Conservation (phyloP, 2,797 vertebrate genomes). For the Delichon dasypus region DNA sequence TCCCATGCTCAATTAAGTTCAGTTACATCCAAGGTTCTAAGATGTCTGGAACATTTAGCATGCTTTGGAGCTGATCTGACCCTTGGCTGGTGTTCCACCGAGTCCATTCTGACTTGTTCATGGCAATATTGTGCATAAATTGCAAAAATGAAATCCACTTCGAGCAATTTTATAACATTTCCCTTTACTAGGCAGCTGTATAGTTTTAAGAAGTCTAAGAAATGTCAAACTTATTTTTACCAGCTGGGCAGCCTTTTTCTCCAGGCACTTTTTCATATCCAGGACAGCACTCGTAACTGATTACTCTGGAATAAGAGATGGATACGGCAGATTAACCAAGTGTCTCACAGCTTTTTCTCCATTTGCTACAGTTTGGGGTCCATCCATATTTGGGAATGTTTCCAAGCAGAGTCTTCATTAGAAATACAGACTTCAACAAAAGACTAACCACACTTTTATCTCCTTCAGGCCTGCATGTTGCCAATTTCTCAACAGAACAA, state of each 20-base stretch:
- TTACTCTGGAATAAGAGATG: conserved; percentile 80
- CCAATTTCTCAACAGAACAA: neutral
- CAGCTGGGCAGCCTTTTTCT: conserved; percentile 95
- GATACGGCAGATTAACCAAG: neutral
- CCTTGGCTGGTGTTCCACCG: neutral
- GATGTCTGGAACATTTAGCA: conserved; percentile 27
- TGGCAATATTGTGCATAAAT: neutral
- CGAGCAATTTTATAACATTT: neutral
- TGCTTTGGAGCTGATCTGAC: conserved; percentile 10
- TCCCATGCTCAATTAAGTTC: conserved; percentile 1
- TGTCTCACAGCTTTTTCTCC: neutral
- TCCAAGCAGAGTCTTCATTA: neutral
- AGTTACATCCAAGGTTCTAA: conserved; percentile 14
- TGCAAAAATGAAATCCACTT: conserved; percentile 10
- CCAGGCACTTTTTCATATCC: conserved; percentile 93
- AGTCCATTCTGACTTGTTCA: neutral
- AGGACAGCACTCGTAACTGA: conserved; percentile 96
- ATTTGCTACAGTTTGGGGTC: neutral
- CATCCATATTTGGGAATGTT: neutral
- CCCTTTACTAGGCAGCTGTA: conserved; percentile 8
- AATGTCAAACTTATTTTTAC: conserved; percentile 72
- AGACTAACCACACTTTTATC: neutral
- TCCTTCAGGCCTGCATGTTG: neutral
- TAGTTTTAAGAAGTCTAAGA: conserved; percentile 15
- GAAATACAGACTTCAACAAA: neutral